Evolutionary conservation across 2,888 invertebrate genomes (phyloP), one percentile per base, ranked within the genome.

Genomic region (Scaptomyza tumidula): DNA sequence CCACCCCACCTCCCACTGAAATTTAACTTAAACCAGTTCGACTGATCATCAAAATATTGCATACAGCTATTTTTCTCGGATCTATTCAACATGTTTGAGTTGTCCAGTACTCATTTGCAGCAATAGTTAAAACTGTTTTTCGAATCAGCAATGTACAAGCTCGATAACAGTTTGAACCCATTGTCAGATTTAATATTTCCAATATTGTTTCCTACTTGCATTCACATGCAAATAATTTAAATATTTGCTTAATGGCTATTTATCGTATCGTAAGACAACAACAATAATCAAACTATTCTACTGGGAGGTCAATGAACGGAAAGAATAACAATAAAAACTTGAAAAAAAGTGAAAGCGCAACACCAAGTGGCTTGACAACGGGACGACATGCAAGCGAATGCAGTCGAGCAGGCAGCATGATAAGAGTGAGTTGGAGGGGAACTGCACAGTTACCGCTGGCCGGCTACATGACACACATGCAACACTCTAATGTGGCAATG

Each of bases 331-430:
- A 52, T 69, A 64, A 66, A 64, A 62, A 45, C 52, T 53, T 46
- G 53, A 39, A 39, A 39, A 41, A 82, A 84, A 84, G 83, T 88
- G 83, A 88, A 84, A 84, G 88, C 83, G 65, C 29, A 10, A 7
- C 58, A 24, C 49, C 71, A 64, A 86, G 75, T 68, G 75, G 75
- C 76, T 61, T 57, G 78, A 56, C 62, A 54, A 54, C 63, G 58
- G 50, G 74, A 78, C 64, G 64, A 75, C 83, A 88, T 88, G 83
- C 83, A 65, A 88, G 44, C 80, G 56, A 66, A 77, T 71, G 77
- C 83, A 84, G 49, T 84, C 77, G 75, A 88, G 80, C 83, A 65
- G 54, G 48, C 45, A 62, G 11, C 10, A 29, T 49, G 13, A 29
- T 9, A 59, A 16, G 48, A 11, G 52, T 37, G 37, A 24, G 33